Evolutionary conservation across 2,888 invertebrate genomes (phyloP), one percentile per base, ranked within the genome.

Genomic region (Scaptomyza polygonia): DNA sequence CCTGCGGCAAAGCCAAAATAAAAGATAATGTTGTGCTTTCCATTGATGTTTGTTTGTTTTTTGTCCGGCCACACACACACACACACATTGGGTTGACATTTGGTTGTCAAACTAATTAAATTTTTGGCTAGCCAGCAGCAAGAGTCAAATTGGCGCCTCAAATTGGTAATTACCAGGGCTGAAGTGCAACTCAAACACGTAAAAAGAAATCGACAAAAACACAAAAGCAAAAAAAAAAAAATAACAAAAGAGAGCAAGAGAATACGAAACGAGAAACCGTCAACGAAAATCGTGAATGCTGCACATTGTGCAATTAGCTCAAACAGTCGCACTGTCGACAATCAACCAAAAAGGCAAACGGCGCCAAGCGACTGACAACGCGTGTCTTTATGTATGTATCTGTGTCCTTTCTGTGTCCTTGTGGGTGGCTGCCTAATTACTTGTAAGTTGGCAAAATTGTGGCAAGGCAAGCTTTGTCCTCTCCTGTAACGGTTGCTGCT

Each of bases 371-470:
- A 59, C 61, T 80, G 68, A 86, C 84, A 65, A 73, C 70, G 82
- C 85, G 73, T 77, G 40, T 39, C 3, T 16, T 4, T 39, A 39
- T 62, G 43, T 78, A 75, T 86, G 72, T 76, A 21, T 76, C n/a
- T n/a, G n/a, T n/a, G n/a, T n/a, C n/a, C 81, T 80, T 52, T 63
- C 64, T 63, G 63, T 51, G 51, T 63, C 51, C 53, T 52, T 55
- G 14, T 14, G 12, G n/a, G 9, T 51, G 39, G 30, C 9, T 85
- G 89, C 86, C 89, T 89, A 89, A 89, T 89, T 90, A 89, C 89
- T 90, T 89, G 89, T 79, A 82, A 90, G 85, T 89, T 84, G 85
- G 83, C 74, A 80, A 89, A 86, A 81, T 88, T 90, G 90, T 76
- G 88, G 89, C 79, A 72, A 80, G 78, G 68, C 87, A 36, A 36